Evolutionary conservation across 2,888 invertebrate genomes (phyloP).

Genomic region (Marronus borbonicus): DNA sequence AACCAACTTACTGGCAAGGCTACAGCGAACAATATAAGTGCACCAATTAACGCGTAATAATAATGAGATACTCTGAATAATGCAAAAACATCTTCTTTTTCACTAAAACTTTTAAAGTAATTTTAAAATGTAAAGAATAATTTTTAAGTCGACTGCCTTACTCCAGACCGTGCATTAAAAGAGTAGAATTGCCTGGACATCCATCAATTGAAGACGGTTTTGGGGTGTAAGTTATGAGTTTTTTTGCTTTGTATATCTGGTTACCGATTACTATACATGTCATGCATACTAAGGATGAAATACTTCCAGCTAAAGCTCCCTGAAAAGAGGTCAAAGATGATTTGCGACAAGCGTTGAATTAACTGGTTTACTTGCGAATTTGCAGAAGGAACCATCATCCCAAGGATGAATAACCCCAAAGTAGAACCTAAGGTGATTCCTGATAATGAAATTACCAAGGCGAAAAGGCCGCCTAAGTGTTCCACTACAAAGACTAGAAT

Average conservation of each 20-base stretch:
- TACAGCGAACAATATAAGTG: constrained; percentile 46
- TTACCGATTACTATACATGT: constrained; percentile 55
- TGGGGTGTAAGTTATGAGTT: constrained; percentile 55
- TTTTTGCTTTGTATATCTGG: constrained; percentile 58
- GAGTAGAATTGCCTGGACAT: constrained; percentile 51
- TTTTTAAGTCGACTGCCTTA: neutral
- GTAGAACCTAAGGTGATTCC: constrained; percentile 78
- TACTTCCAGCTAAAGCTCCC: constrained; percentile 48
- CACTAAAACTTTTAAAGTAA: neutral
- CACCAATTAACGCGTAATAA: constrained; percentile 54
- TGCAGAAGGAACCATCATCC: constrained; percentile 78
- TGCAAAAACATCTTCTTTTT: constrained; percentile 42
- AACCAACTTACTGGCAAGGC: constrained; percentile 54
- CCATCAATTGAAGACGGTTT: constrained; percentile 59
- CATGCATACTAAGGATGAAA: constrained; percentile 41
- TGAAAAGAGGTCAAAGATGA: constrained; percentile 1
- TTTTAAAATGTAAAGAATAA: too few species aligned
- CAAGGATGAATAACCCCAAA: constrained; percentile 78
- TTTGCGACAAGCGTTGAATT: neutral
- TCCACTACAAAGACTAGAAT: constrained; percentile 78
- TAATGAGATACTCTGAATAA: constrained; percentile 55
- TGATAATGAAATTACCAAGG: constrained; percentile 77
- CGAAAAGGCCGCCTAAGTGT: constrained; percentile 78
- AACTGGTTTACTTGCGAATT: constrained; percentile 71
- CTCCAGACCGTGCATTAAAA: neutral